Percentiles rank a stretch among this genome's conserved stretches.
Conservation (phyloP, 2,797 vertebrate species). For the Silurus aristotelis region DNA sequence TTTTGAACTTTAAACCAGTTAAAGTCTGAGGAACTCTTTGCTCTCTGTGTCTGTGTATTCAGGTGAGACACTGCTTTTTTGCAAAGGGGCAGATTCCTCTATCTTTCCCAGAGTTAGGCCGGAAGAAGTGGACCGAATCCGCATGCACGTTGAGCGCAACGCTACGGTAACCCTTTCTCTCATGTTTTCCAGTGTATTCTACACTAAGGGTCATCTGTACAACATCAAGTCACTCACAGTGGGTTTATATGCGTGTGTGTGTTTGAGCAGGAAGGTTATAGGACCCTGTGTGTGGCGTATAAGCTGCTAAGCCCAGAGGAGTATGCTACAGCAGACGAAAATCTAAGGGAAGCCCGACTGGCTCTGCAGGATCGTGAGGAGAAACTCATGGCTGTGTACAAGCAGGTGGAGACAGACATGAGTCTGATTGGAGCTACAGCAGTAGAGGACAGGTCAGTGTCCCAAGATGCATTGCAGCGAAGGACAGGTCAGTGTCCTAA, state of each 20-base stretch:
- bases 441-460: constrained; percentile 91
- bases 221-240: constrained; percentile 11
- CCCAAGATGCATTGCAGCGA: not conserved
- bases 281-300: constrained; percentile 94
- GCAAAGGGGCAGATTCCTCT: constrained; percentile 96
- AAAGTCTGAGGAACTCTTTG: not conserved
- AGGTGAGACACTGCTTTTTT: constrained; percentile 91
- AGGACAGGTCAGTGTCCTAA: too few species aligned
- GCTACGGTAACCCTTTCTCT: constrained; percentile 75
- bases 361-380: constrained; percentile 93
- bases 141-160: constrained; percentile 88
- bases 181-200: not conserved
- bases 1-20: not conserved
- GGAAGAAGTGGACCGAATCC: constrained; percentile 87
- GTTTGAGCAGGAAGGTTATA: constrained; percentile 87
- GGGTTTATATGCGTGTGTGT: constrained; percentile 45
- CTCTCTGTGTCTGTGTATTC: constrained; percentile 33
- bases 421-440: constrained; percentile 95
- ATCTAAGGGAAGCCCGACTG: constrained; percentile 85
- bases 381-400: constrained; percentile 87
- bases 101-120: constrained; percentile 88
- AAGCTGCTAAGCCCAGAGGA: constrained; percentile 82
- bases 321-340: constrained; percentile 78
- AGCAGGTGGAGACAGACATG: constrained; percentile 90
- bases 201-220: not conserved